Conservation (phyloP, 2,797 vertebrate species). For the Anguilla marmorata region DNA sequence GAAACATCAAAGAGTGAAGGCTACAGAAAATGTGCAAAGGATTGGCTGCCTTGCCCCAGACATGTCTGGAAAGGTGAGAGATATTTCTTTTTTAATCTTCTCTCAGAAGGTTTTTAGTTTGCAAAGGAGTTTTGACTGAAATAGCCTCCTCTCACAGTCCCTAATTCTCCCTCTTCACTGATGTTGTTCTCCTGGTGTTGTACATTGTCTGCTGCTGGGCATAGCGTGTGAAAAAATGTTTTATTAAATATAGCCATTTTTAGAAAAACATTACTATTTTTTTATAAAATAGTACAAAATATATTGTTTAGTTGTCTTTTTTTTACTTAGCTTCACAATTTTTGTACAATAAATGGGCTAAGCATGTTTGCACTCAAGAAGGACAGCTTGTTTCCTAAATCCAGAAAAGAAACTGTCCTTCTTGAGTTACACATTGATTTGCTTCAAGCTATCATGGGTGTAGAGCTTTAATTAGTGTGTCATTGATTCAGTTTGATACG, state of each 20-base stretch:
- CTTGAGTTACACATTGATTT: neutral
- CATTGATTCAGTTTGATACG: neutral
- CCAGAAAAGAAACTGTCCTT: neutral
- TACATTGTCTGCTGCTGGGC: neutral
- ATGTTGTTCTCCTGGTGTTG: neutral
- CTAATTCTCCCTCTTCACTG: neutral
- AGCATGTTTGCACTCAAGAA: neutral
- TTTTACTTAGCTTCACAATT: neutral
- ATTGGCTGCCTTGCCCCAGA: constrained; percentile 86
- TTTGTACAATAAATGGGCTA: neutral
- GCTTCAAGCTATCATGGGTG: neutral
- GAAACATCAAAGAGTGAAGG: constrained; percentile 46
- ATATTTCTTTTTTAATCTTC: constrained; percentile 25
- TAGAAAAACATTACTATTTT: neutral
- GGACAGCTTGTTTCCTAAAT: neutral
- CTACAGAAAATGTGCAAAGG: constrained; percentile 87
- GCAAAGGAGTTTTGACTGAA: neutral
- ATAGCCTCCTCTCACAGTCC: neutral
- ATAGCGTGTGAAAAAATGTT: neutral
- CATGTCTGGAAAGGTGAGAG: constrained; percentile 87
- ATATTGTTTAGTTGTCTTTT: neutral
- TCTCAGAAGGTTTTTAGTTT: neutral
- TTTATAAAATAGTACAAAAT: neutral
- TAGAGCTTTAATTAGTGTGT: neutral
- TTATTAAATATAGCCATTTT: neutral